Conservation (phyloP, 2,888 invertebrate species). For the Dione juno region DNA sequence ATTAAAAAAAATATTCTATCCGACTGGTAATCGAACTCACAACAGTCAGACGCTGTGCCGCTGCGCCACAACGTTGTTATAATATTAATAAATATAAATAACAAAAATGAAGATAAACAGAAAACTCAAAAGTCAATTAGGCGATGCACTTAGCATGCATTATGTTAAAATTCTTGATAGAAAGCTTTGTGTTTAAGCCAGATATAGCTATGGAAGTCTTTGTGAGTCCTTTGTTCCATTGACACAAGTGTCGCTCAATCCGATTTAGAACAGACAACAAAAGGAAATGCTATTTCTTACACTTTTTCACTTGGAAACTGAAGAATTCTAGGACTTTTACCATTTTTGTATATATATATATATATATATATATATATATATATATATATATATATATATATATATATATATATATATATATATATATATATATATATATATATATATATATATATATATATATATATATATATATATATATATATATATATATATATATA, state of each 20-base stretch:
- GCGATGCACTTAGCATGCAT: constrained; percentile 20
- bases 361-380: too few species aligned
- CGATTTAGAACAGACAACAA: constrained; percentile 24
- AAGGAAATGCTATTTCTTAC: constrained; percentile 25
- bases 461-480: too few species aligned
- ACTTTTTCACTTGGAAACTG: constrained; percentile 9
- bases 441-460: too few species aligned
- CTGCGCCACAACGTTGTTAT: too few species aligned
- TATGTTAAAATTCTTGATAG: constrained; percentile 14
- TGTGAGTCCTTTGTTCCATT: constrained; percentile 20
- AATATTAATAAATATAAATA: neutral
- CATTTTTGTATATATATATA: neutral
- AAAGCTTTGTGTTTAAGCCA: constrained; percentile 10
- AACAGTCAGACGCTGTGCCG: too few species aligned
- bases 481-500: too few species aligned
- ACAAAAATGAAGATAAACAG: neutral
- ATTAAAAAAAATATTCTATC: too few species aligned
- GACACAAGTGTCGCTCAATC: constrained; percentile 28
- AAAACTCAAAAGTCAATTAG: constrained; percentile 16
- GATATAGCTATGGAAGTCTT: constrained; percentile 18
- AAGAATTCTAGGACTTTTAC: constrained; percentile 8
- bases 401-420: too few species aligned
- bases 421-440: too few species aligned
- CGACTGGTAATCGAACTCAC: too few species aligned
- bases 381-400: too few species aligned